Conservation (phyloP, 37 sponge, comb jelly and placozoan genomes). For the Aplysina aerophoba region DNA sequence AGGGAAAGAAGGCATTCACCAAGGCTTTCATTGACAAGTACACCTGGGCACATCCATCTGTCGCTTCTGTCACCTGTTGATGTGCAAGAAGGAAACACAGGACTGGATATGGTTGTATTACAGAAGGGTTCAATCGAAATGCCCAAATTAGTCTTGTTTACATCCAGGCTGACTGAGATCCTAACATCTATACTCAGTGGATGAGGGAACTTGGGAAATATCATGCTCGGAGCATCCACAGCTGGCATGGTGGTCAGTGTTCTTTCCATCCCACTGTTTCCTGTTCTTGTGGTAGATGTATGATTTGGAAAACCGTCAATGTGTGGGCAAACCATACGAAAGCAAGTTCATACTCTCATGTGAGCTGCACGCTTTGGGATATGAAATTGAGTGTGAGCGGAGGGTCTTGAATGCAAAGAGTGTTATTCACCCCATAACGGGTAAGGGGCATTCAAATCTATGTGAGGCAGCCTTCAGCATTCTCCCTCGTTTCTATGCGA, state of each 20-base stretch:
- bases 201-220: constrained; percentile 28
- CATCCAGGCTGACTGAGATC: neutral
- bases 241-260: constrained; percentile 40
- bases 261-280: constrained; percentile 27
- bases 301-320: neutral
- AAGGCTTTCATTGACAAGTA: neutral
- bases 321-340: constrained; percentile 30
- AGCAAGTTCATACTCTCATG: constrained; percentile 18
- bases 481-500: neutral
- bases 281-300: constrained; percentile 41
- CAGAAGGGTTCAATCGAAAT: constrained; percentile 21
- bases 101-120: constrained; percentile 44
- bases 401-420: neutral
- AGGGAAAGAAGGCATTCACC: constrained; percentile 28
- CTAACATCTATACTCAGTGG: constrained; percentile 18
- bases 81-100: constrained; percentile 25
- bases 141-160: neutral
- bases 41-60: constrained; percentile 17
- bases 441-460: constrained; percentile 20
- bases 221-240: constrained; percentile 43
- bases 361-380: constrained; percentile 25
- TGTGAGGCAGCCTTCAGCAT: neutral
- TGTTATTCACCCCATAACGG: constrained; percentile 17
- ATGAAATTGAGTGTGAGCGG: constrained; percentile 39
- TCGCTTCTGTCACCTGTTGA: constrained; percentile 16